Base-by-base conservation (phyloP, 2,113 vertebrate species). In the Thermophis baileyi region DNA sequence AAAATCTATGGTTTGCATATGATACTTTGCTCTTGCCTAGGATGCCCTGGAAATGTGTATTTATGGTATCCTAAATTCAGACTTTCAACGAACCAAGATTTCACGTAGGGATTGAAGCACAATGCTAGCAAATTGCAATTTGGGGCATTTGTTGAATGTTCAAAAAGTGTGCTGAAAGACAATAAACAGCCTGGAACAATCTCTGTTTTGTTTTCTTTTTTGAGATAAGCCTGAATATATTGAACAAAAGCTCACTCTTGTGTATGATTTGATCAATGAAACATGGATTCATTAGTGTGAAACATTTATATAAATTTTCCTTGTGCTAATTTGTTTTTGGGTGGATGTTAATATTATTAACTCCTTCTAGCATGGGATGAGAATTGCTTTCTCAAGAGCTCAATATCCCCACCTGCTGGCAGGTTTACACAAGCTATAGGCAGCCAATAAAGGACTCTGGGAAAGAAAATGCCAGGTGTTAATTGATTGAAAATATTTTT, bases 371-470 rank as follows among this genome's bases (percentile, higher is more conserved):
- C 47, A 16, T n/a, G 47, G 25, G 18, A 24, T 35, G 55, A 14
- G 46, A 57, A 57, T 94, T 53, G 53, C 69, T 60, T 46, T 35
- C 93, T 93, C 18, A 1, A 0, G 69, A 50, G 87, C 93, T 89
- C 93, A 93, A 93, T 87, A 95, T 95, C 94, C 94, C 96, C 97
- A 95, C 94, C 94, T 96, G 88, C 93, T 0, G 90, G 92, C 50
- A 63, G 91, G 44, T 92, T 94, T 89, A 25, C 27, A 95, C 6
- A n/a, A 51, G 2, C 69, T 8, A 55, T 20, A 85, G 74, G 18
- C 18, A 81, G 35, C 18, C 35, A 55, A 40, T 3, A 57, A 7
- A 0, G 0, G 0, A 85, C 40, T 3, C 22, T 25, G 60, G 85
- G 30, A 94, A 53, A 0, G 90, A 57, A 81, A 69, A 2, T 0